Evolutionary conservation across 1,140 invertebrate genomes (phyloP), one percentile per base, ranked within the genome.

Genomic region (Aporrectodea caliginosa): DNA sequence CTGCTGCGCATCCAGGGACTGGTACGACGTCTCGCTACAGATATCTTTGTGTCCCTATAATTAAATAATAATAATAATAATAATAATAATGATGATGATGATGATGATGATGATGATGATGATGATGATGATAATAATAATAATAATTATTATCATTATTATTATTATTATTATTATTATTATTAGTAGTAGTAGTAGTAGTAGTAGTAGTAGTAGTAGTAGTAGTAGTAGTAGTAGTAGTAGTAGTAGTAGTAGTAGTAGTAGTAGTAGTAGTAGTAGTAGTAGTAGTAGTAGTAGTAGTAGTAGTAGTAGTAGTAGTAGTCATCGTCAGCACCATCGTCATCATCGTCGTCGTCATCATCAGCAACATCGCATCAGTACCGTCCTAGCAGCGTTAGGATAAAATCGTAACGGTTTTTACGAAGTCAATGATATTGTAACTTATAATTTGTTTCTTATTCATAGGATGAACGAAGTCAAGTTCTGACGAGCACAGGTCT

Each of bases 1-100:
- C 77, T 78, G 77, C 77, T 78, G 1, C 29, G 77, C 69, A 78
- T 78, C 31, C 77, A 78, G 68, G 35, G 69, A 27, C 33, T 78
- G 77, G 77, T 78, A 16, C n/a, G n/a, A n/a, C n/a, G n/a, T n/a
- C n/a, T n/a, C n/a, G n/a, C n/a, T n/a, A n/a, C n/a, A n/a, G n/a
- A n/a, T n/a, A n/a, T n/a, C n/a, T n/a, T n/a, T n/a, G n/a, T n/a
- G n/a, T n/a, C n/a, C n/a, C n/a, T n/a, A n/a, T n/a, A n/a, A n/a
- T n/a, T n/a, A n/a, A n/a, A n/a, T n/a, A n/a, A n/a, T 58, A 22
- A 58, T 58, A 22, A 58, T 58, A 22, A 58, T 58, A 22, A 58
- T 58, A 22, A 58, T 58, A 22, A 58, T 58, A 22, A 58, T 58
- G 43, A 58, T 58, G 43, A 58, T 58, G 43, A 58, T 58, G 43